Evolutionary conservation across 1,140 invertebrate species (phyloP).

Genomic region (Zaprionus davidi): DNA sequence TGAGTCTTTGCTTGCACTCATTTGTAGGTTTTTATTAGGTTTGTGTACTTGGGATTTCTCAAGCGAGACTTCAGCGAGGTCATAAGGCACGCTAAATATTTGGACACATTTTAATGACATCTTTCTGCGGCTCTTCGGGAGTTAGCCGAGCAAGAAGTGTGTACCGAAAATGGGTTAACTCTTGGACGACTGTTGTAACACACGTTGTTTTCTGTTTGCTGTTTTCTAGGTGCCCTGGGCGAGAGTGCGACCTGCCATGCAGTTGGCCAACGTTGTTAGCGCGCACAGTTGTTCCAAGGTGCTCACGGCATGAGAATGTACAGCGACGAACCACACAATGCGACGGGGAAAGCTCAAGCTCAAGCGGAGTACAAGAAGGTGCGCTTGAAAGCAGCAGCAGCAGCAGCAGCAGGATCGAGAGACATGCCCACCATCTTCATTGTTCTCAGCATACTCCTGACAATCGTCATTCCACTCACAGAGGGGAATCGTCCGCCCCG

Average conservation of each 20-base stretch:
- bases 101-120: conserved; percentile 59
- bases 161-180: conserved; percentile 67
- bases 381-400: conserved; percentile 65
- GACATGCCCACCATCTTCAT: conserved; percentile 25
- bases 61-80: conserved; percentile 73
- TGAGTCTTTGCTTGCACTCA: conserved; percentile 38
- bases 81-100: conserved; percentile 67
- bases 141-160: conserved; percentile 2
- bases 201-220: conserved; percentile 27
- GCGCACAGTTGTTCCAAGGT: conserved; percentile 45
- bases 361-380: conserved; percentile 67
- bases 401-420: neutral
- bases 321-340: conserved; percentile 52
- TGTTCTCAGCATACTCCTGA: conserved; percentile 52
- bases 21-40: conserved; percentile 48
- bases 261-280: conserved; percentile 23
- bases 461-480: conserved; percentile 21
- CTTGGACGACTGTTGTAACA: conserved; percentile 59
- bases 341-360: neutral
- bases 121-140: neutral
- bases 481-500: conserved; percentile 90
- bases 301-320: conserved; percentile 53
- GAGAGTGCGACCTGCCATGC: conserved; percentile 56
- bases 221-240: conserved; percentile 69
- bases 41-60: conserved; percentile 61